These are phyloP conservation scores for Ibycter americanus DNA, from an alignment of 2,797 vertebrate genomes.

Conservation along the genomic window DNA sequence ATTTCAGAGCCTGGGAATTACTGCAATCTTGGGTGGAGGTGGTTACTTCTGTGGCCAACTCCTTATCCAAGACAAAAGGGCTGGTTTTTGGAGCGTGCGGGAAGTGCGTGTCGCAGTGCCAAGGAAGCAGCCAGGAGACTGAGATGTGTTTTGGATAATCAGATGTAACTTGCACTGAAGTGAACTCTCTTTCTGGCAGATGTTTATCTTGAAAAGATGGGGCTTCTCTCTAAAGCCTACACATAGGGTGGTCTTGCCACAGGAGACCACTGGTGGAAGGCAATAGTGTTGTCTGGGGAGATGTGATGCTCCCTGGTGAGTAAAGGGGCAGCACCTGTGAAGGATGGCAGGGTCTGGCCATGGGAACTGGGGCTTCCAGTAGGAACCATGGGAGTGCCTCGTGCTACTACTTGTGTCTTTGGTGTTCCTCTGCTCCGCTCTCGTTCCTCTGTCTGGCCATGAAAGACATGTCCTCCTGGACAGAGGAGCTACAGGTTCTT, in stretches of 20 bases:
- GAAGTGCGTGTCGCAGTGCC: background rate
- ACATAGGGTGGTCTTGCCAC: background rate
- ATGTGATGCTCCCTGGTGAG: background rate
- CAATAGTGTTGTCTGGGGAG: background rate
- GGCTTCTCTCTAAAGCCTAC: background rate
- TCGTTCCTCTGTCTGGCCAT: accelerated
- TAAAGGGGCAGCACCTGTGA: background rate
- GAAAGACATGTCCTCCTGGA: accelerated
- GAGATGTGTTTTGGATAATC: slow-evolving; percentile 29
- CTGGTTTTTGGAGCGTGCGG: background rate
- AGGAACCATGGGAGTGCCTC: accelerated
- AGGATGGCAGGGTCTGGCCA: background rate
- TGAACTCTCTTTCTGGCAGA: background rate
- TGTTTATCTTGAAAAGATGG: slow-evolving; percentile 4
- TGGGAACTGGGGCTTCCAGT: accelerated
- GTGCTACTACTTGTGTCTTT: background rate
- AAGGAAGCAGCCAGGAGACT: slow-evolving; percentile 31
- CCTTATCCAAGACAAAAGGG: background rate
- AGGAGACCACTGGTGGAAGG: background rate
- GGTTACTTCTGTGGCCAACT: slow-evolving; percentile 37
- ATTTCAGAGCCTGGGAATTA: slow-evolving; percentile 49
- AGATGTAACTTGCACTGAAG: slow-evolving; percentile 5
- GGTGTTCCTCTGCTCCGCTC: accelerated
- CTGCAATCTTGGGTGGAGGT: slow-evolving; percentile 43
- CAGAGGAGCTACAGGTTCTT: background rate